Percentiles rank a stretch among this genome's conserved stretches.
Evolutionary conservation across 2,888 invertebrate genomes (phyloP).

Genomic region (Rapana venosa): DNA sequence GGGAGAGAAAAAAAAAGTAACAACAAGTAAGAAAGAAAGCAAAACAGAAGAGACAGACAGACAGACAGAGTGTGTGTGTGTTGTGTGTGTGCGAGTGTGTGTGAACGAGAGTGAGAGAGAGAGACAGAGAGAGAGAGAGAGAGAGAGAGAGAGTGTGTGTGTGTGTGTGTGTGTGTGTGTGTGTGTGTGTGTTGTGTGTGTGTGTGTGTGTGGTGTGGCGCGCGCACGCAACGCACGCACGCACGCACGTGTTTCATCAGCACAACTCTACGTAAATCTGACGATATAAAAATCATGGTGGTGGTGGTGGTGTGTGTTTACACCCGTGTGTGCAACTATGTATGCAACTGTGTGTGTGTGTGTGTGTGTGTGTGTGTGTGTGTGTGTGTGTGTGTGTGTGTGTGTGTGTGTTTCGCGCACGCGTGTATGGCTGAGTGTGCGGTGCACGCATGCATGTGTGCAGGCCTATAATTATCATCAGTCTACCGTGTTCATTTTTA

Average conservation of each 20-base stretch:
- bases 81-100: neutral
- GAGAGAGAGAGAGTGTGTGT: neutral
- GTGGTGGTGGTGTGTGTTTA: neutral
- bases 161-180: neutral
- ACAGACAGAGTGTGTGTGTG: slow-evolving; percentile 10
- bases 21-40: too few species aligned
- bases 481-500: too few species aligned
- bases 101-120: neutral
- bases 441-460: neutral
- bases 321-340: neutral
- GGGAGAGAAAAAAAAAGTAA: too few species aligned
- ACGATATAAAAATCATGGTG: too few species aligned
- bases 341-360: neutral
- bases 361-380: slow-evolving; percentile 1
- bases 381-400: neutral
- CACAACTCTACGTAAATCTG: too few species aligned
- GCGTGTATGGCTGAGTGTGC: neutral
- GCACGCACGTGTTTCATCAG: too few species aligned
- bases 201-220: neutral
- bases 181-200: neutral
- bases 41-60: too few species aligned
- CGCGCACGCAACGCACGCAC: neutral
- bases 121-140: neutral
- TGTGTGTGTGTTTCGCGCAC: neutral
- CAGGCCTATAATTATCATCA: too few species aligned